These are phyloP conservation scores for Abscondita cerata DNA, from an alignment of 2,888 invertebrate genomes.

Conservation along the genomic window DNA sequence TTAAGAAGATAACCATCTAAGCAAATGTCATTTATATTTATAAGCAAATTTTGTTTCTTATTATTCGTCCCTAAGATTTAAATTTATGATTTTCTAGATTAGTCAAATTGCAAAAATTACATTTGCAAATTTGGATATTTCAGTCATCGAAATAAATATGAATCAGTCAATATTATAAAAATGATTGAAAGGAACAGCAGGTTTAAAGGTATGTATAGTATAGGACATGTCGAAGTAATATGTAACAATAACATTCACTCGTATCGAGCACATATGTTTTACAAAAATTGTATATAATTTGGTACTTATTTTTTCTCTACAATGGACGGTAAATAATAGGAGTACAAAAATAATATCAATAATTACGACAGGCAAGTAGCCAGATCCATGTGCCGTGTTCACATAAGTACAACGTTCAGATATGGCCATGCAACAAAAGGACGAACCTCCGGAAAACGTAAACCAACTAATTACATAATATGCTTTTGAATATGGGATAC, in stretches of 20 bases:
- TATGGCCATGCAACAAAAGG: slow-evolving; percentile 45
- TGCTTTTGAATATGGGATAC: slow-evolving; percentile 35
- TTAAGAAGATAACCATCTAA: too few species aligned
- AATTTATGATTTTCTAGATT: too few species aligned
- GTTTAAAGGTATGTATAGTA: too few species aligned
- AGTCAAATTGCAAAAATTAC: too few species aligned
- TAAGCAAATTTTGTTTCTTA: too few species aligned
- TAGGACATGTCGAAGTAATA: slow-evolving; percentile 23
- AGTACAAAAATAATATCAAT: slow-evolving; percentile 58
- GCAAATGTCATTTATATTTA: too few species aligned
- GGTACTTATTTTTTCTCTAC: slow-evolving; percentile 57
- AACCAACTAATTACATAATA: slow-evolving; percentile 44
- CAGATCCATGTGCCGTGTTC: slow-evolving; percentile 58
- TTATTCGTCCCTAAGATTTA: too few species aligned
- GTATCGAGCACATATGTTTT: slow-evolving; percentile 54
- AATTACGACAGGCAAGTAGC: slow-evolving; percentile 58
- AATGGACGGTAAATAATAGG: slow-evolving; percentile 60
- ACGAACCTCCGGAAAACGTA: slow-evolving; percentile 47
- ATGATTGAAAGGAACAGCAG: slow-evolving; percentile 34
- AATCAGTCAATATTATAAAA: slow-evolving; percentile 31
- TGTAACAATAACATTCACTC: slow-evolving; percentile 44
- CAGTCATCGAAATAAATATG: slow-evolving; percentile 16
- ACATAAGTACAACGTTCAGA: slow-evolving; percentile 49
- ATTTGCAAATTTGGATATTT: slow-evolving; percentile 1
- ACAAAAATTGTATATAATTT: slow-evolving; percentile 60